Evolutionary conservation across 2,888 invertebrate species (phyloP), one percentile per base, ranked within the genome.

Genomic region (Electrophaes corylata): DNA sequence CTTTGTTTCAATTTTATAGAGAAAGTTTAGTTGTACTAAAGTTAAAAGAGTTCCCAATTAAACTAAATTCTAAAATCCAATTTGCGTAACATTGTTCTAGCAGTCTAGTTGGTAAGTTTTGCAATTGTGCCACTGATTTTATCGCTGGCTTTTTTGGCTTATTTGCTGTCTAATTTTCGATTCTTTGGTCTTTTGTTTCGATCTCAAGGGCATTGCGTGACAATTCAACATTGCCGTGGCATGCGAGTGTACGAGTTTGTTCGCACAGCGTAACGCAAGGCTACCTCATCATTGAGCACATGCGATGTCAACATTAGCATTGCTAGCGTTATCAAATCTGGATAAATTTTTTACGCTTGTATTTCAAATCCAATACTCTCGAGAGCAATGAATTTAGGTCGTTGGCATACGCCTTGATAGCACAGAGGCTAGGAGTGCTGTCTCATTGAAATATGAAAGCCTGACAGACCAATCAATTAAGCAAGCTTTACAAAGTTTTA

Each of bases 151-250:
- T 20, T 14, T 29, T 19, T 11, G n/a, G 40, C 40, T 49, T 18
- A 31, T 41, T 41, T 2, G 11, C 31, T 45, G 40, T 56, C 12
- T 55, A 8, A 20, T 55, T 53, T 54, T 37, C 18, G 23, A 43
- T 31, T 54, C 45, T 20, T 18, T 37, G 48, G 48, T 8, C 29
- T 41, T 53, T 50, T 45, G 47, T 53, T 43, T 43, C 23, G 26
- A 41, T 60, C 63, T 62, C 73, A 71, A 76, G 76, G 76, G 72
- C 75, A 69, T 83, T 66, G 85, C 85, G 78, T 85, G 86, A 73
- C 75, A 71, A 58, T 65, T 58, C 57, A 69, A 70, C 77, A 75
- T 80, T 78, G 77, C 71, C 59, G 60, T 62, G n/a, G 56, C 39
- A 62, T 54, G 57, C 37, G 61, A 62, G 67, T 67, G 72, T 69